A percentile compares a stretch with the other conserved stretches of the same genome.
Conservation (phyloP, 92 coral and sea anemone genomes). For the Umimayanthus kanabou region DNA sequence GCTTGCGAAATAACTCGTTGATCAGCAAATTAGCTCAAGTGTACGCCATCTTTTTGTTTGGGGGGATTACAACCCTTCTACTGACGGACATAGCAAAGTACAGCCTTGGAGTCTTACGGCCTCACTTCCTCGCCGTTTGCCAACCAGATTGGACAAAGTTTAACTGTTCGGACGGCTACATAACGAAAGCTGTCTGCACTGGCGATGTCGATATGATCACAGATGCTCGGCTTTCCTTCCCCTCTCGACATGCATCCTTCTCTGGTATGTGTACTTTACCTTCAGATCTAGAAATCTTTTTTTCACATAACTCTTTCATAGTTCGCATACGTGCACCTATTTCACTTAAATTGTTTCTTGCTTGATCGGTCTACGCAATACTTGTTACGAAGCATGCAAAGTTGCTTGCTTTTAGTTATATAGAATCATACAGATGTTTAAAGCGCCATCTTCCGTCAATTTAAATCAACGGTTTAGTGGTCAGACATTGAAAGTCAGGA, state of each 20-base stretch:
- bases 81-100: slow-evolving; percentile 41
- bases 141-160: slow-evolving; percentile 37
- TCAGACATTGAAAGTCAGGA: no score
- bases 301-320: not conserved
- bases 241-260: slow-evolving; percentile 23
- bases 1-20: not conserved
- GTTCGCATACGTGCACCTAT: not conserved
- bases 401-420: no score
- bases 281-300: no score
- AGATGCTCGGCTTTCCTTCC: slow-evolving; percentile 44
- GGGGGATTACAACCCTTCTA: slow-evolving; percentile 32
- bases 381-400: no score
- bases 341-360: no score
- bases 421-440: no score
- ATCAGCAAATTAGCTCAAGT: not conserved
- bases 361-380: no score
- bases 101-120: slow-evolving; percentile 54
- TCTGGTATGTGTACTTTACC: not conserved
- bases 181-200: slow-evolving; percentile 43
- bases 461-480: no score
- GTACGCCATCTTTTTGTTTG: slow-evolving; percentile 34
- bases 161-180: slow-evolving; percentile 50
- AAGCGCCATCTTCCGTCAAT: no score
- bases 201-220: slow-evolving; percentile 44
- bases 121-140: slow-evolving; percentile 50